These are phyloP conservation scores for Alviniconcha strummeri DNA, from an alignment of 2,888 invertebrate genomes.

Conservation along the genomic window DNA sequence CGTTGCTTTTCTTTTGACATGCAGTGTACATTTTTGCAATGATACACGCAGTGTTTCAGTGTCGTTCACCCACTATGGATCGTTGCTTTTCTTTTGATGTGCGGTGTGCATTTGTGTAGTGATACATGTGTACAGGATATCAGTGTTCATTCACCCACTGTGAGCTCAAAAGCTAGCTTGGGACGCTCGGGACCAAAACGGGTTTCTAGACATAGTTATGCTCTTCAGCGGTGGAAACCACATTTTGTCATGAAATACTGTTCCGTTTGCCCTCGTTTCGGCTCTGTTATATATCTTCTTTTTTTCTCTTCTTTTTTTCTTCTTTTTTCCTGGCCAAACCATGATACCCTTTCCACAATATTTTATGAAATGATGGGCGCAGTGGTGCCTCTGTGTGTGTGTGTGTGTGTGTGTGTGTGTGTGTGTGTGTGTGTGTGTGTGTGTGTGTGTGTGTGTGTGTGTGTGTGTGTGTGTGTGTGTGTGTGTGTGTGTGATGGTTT, in stretches of 20 bases:
- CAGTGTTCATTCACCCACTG: constrained; percentile 17
- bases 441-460: too few relatives aligned
- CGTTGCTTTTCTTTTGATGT: neutral
- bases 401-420: too few relatives aligned
- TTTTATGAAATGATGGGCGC: too few relatives aligned
- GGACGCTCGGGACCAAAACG: constrained; percentile 34
- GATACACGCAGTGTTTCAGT: too few relatives aligned
- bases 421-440: too few relatives aligned
- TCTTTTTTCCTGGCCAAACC: neutral
- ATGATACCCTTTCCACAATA: too few relatives aligned
- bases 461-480: too few relatives aligned
- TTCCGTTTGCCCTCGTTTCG: neutral
- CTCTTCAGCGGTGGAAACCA: neutral
- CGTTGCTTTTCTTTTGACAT: too few relatives aligned
- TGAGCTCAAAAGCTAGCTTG: constrained; percentile 17
- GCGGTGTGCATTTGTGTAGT: neutral
- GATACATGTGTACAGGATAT: neutral
- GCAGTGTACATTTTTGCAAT: too few relatives aligned
- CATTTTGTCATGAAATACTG: neutral
- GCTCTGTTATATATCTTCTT: neutral
- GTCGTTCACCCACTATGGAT: too few relatives aligned
- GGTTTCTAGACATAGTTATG: constrained; percentile 26
- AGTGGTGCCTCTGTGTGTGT: too few relatives aligned
- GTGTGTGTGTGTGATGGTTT: too few relatives aligned
- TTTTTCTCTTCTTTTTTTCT: neutral